A percentile compares a stretch with the other conserved stretches of the same genome.
Evolutionary conservation across 2,113 vertebrate genomes (phyloP).

Genomic region (Bombycilla garrulus): DNA sequence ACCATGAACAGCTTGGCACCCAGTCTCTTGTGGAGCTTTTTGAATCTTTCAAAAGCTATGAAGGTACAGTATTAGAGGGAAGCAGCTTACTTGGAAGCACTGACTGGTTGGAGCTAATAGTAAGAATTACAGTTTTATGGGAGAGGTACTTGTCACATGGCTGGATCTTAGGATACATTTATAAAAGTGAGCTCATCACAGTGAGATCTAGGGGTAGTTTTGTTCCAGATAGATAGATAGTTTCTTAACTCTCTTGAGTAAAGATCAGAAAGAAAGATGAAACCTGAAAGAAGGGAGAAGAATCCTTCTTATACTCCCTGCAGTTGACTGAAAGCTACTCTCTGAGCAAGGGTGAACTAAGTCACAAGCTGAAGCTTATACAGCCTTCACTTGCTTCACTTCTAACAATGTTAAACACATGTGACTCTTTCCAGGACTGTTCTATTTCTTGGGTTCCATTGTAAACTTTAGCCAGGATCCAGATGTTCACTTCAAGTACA

Average conservation of each 20-base stretch:
- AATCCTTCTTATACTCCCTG: neutral
- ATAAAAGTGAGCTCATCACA: neutral
- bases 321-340: neutral
- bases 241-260: neutral
- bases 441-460: constrained; percentile 93
- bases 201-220: neutral
- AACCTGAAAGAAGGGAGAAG: neutral
- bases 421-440: constrained; percentile 78
- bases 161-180: neutral
- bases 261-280: neutral
- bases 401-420: neutral
- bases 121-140: neutral
- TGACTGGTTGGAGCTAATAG: neutral
- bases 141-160: neutral
- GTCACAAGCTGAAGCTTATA: neutral
- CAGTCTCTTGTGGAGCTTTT: constrained; percentile 89
- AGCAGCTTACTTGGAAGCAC: neutral
- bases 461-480: constrained; percentile 96
- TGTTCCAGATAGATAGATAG: neutral
- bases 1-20: constrained; percentile 90
- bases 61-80: constrained; percentile 76
- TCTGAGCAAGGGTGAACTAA: neutral
- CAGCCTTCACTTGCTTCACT: neutral
- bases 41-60: constrained; percentile 93
- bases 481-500: constrained; percentile 93